Evolutionary conservation across 2,888 invertebrate species (phyloP).

Genomic region (Scaptodrosophila latifasciaeformis): DNA sequence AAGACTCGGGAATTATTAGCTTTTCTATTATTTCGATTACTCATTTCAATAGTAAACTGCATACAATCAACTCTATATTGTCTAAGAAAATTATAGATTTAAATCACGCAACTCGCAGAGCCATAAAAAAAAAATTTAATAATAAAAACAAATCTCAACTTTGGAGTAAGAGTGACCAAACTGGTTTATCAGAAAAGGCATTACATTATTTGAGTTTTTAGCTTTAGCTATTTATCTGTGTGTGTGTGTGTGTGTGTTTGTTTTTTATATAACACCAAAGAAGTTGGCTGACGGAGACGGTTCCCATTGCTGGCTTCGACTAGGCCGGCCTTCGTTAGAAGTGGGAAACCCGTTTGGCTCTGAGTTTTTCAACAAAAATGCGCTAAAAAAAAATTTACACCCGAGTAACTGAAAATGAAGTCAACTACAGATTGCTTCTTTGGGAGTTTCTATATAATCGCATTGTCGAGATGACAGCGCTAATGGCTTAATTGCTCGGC

Average conservation of each 20-base stretch:
- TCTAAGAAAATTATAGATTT: too few relatives aligned
- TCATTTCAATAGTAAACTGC: too few relatives aligned
- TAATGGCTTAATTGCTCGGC: slow-evolving; percentile 34
- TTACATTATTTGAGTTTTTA: slow-evolving; percentile 31
- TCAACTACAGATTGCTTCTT: slow-evolving; percentile 7
- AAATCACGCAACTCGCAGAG: background rate
- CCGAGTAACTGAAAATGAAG: slow-evolving; percentile 2
- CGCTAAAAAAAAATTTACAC: slow-evolving; percentile 54
- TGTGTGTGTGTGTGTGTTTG: slow-evolving; percentile 8
- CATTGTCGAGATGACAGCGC: slow-evolving; percentile 32
- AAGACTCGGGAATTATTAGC: too few relatives aligned
- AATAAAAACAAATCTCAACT: slow-evolving; percentile 34
- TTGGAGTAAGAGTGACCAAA: slow-evolving; percentile 66
- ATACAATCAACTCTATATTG: too few relatives aligned
- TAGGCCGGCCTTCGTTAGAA: slow-evolving; percentile 32
- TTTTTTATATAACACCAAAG: slow-evolving; percentile 1
- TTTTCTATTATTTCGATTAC: too few relatives aligned
- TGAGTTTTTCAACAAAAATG: slow-evolving; percentile 27
- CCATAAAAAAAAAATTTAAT: slow-evolving; percentile 1
- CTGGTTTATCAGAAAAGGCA: slow-evolving; percentile 42
- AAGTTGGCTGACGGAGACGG: background rate
- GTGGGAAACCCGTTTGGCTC: slow-evolving; percentile 48
- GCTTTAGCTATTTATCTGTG: background rate
- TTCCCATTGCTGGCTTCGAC: slow-evolving; percentile 7
- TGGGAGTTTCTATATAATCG: slow-evolving; percentile 19